Evolutionary conservation across 2,888 invertebrate species (phyloP), one percentile per base, ranked within the genome.

Genomic region (Orchesella flavescens): DNA sequence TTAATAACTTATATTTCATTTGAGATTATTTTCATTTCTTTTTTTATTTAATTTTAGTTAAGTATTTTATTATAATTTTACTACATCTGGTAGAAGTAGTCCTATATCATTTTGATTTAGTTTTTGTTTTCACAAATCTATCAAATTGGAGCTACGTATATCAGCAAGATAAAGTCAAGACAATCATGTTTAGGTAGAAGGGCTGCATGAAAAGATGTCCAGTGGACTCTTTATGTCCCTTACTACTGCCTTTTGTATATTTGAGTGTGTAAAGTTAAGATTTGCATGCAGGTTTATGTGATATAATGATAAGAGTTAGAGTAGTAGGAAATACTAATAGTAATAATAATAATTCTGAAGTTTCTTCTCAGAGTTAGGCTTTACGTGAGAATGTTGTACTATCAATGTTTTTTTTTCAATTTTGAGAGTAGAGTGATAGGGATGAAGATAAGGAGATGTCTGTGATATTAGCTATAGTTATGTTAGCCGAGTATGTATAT

Each of bases 141-240:
- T 71, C 78, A 71, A 69, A 46, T 44, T 61, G 59, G 49, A 78
- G 78, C 69, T 78, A 78, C 78, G 69, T 59, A 46, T 71, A 78
- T 78, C 71, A 78, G 78, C 78, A 78, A 78, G 78, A 78, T 69
- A 78, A 61, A 78, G 78, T 78, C 78, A 78, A 78, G 78, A 78
- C 78, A 78, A 78, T 78, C 78, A 78, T 71, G 24, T 12, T 17
- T 13, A 43, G 19, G 69, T 46, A 19, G 78, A 63, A 78, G 77
- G 44, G 53, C 15, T 34, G 34, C 53, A 53, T 43, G 9, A 61
- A 57, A 34, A 59, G 66, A 43, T 43, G 46, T 19, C 23, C 43
- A 77, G 57, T 59, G 17, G 59, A 71, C 75, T 63, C 75, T 63
- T 57, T n/a, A n/a, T 34, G 59, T 13, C 34, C n/a, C 55, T 66